Evolutionary conservation across 2,888 invertebrate genomes (phyloP), one percentile per base, ranked within the genome.

Genomic region (Girardia tigrina): DNA sequence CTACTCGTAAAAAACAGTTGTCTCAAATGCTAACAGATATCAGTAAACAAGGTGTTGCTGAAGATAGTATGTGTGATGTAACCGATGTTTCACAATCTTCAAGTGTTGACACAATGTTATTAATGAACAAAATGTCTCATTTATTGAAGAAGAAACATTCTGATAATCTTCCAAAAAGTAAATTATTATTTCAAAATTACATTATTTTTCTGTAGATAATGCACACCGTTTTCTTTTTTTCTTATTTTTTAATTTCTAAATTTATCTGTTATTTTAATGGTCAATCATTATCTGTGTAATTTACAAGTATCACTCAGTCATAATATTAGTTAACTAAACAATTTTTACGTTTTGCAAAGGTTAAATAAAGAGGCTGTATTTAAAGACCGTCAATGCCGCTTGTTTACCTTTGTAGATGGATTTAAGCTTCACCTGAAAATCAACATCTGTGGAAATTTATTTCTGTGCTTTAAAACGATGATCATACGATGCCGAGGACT

Each of bases 51-150:
- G 56, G 56, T 12, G 56, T 56, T 8, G 56, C 56, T 23, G 56
- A 56, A 20, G 56, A 56, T 56, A 56, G 56, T n/a, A n/a, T 2
- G 4, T 23, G 23, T n/a, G 56, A 56, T 56, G 4, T 56, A 6
- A 56, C 56, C 23, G 56, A 56, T n/a, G 56, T 56, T 56, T 56
- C 56, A 4, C 20, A 56, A 56, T 56, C 56, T 56, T 56, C 56
- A 56, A 56, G 56, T 56, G 56, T 56, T 4, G 56, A 56, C 23
- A 56, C 56, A 56, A 8, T 56, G n/a, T n/a, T 56, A 56, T 23
- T 56, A n/a, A 56, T 56, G 56, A 56, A 56, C n/a, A 56, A 56
- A 16, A 56, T 56, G 56, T 56, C 56, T 4, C 56, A 56, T 56
- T 56, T 56, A n/a, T 56, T 56, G n/a, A 56, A 16, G n/a, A 56